These are phyloP conservation scores for Zophobas morio DNA, from an alignment of 1,140 invertebrate genomes.

Conservation along the genomic window DNA sequence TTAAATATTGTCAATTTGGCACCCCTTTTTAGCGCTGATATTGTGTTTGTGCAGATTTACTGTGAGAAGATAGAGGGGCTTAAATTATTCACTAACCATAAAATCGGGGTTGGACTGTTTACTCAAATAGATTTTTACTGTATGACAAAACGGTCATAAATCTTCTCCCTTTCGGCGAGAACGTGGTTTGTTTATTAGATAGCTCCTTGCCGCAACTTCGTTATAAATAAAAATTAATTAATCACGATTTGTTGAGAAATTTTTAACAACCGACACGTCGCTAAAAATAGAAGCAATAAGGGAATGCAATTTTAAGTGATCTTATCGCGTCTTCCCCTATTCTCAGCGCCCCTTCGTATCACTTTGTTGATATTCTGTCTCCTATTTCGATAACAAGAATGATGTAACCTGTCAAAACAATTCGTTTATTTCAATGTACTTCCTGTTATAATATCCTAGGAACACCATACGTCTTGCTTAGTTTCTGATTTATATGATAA, in stretches of 20 bases:
- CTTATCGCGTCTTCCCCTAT: constrained; percentile 27
- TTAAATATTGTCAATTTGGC: constrained; percentile 40
- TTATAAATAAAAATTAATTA: constrained; percentile 30
- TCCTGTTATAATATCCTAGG: constrained; percentile 40
- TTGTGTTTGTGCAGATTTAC: constrained; percentile 41
- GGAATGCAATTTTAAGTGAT: constrained; percentile 26
- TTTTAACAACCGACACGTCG: neutral
- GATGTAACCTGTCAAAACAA: constrained; percentile 42
- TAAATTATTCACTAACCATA: constrained; percentile 38
- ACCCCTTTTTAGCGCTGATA: constrained; percentile 22
- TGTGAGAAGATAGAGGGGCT: constrained; percentile 24
- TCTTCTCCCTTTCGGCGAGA: constrained; percentile 27
- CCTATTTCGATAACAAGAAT: constrained; percentile 39
- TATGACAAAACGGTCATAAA: constrained; percentile 40
- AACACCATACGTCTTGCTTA: constrained; percentile 35
- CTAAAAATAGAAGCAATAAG: constrained; percentile 4
- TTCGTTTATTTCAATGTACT: constrained; percentile 42
- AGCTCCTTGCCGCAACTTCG: neutral
- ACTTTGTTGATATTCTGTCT: constrained; percentile 29
- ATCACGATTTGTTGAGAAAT: constrained; percentile 8
- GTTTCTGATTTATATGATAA: constrained; percentile 42
- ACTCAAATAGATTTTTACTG: constrained; percentile 36
- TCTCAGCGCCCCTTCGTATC: constrained; percentile 20
- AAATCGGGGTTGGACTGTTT: constrained; percentile 36
- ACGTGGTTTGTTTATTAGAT: constrained; percentile 22